These are phyloP conservation scores for Parazoanthus atlanticus DNA, from an alignment of 92 coral and sea anemone genomes.

Conservation along the genomic window DNA sequence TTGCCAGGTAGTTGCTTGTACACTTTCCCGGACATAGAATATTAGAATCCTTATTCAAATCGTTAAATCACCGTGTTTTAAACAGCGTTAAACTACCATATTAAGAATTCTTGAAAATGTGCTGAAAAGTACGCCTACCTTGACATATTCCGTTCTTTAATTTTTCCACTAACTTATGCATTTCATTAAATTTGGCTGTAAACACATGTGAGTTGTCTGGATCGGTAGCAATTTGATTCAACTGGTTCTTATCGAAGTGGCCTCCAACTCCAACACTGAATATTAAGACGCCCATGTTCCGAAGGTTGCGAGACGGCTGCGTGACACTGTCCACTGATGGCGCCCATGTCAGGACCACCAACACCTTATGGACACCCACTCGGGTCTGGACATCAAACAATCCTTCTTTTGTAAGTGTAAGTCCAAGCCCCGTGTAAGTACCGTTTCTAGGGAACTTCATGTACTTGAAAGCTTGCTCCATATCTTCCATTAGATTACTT, in stretches of 20 bases:
- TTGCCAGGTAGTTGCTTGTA: too few species aligned
- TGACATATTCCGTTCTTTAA: slow-evolving; percentile 24
- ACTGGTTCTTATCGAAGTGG: slow-evolving; percentile 23
- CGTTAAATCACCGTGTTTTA: not conserved
- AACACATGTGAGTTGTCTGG: slow-evolving; percentile 29
- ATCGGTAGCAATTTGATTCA: slow-evolving; percentile 27
- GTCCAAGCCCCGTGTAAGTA: slow-evolving; percentile 20
- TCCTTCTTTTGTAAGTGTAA: slow-evolving; percentile 15
- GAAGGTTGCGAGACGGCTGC: slow-evolving; percentile 25
- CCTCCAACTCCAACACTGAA: slow-evolving; percentile 25
- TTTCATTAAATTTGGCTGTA: not conserved
- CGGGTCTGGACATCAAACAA: slow-evolving; percentile 15
- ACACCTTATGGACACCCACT: not conserved
- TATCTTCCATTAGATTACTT: not conserved
- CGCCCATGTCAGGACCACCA: slow-evolving; percentile 14
- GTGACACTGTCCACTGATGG: slow-evolving; percentile 20
- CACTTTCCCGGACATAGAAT: too few species aligned
- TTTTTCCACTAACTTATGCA: slow-evolving; percentile 3
- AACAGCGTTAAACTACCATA: too few species aligned
- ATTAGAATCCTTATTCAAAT: not conserved
- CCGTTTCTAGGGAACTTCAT: slow-evolving; percentile 1
- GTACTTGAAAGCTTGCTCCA: slow-evolving; percentile 10
- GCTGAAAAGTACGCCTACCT: not conserved
- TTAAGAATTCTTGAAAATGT: too few species aligned
- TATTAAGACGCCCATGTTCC: slow-evolving; percentile 19